A percentile compares a stretch with the other conserved stretches of the same genome.
phyloP scores from a whole-genome alignment of 2,888 invertebrate species.

The Cephus rjabovi region DNA sequence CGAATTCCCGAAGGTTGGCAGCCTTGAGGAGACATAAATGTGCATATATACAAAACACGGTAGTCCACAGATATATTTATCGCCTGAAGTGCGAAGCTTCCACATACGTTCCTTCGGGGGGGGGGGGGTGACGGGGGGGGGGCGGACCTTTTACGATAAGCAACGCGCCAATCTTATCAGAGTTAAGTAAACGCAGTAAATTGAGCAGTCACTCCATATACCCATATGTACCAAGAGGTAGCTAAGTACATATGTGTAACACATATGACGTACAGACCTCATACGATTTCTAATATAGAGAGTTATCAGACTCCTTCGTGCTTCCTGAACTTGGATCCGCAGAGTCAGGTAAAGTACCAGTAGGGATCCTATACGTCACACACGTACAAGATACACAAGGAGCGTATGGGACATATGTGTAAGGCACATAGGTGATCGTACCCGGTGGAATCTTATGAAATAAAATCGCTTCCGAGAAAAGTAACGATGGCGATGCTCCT shows the following conservation, averaged over 20 bases:
- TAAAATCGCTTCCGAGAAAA: constrained; percentile 7
- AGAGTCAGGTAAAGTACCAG: not conserved
- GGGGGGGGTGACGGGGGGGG: too few species aligned
- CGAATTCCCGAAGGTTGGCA: constrained; percentile 4
- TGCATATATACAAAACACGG: not conserved
- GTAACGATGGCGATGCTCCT: not conserved
- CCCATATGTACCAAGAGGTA: not conserved
- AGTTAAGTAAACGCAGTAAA: not conserved
- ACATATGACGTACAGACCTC: not conserved
- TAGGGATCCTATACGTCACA: not conserved
- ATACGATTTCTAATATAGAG: not conserved
- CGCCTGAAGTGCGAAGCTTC: not conserved
- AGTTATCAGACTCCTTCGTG: not conserved
- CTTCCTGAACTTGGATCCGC: not conserved
- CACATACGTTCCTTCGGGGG: not conserved
- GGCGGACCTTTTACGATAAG: not conserved
- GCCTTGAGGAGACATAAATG: not conserved
- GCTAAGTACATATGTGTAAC: not conserved
- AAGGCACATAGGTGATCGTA: not conserved
- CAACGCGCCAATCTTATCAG: not conserved
- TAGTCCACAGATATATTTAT: not conserved
- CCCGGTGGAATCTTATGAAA: constrained; percentile 5
- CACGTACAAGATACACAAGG: not conserved
- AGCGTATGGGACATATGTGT: not conserved
- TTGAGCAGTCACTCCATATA: not conserved